phyloP scores from a whole-genome alignment of 2,113 vertebrate species.

The Xenopus laevis region DNA sequence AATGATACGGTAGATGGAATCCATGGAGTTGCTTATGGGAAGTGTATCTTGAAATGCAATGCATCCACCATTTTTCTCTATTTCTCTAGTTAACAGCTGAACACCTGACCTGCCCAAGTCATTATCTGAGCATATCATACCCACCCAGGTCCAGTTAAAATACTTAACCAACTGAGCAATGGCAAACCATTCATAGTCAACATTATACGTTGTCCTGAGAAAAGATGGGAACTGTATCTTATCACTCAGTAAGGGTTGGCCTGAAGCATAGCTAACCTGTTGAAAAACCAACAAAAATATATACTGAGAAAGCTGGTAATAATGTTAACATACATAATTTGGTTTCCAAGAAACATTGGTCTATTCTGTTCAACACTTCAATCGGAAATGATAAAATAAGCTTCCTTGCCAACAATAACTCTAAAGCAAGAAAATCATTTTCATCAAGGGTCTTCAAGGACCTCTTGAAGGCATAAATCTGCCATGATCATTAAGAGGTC shows the following conservation, averaged over 20 bases:
- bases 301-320: too few relatives aligned
- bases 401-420: too few relatives aligned
- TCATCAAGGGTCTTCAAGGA: too few relatives aligned
- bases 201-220: conserved; percentile 22
- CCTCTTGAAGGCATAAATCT: too few relatives aligned
- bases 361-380: too few relatives aligned
- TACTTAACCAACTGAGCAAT: conserved; percentile 8
- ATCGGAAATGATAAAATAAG: too few relatives aligned
- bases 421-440: too few relatives aligned
- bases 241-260: conserved; percentile 17
- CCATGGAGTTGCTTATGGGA: conserved; percentile 18
- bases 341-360: too few relatives aligned
- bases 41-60: conserved; percentile 27
- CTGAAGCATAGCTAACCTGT: conserved; percentile 29
- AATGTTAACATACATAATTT: too few relatives aligned
- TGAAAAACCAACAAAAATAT: neutral
- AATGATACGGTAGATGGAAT: conserved; percentile 11
- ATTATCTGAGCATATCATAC: conserved; percentile 21
- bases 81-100: conserved; percentile 9
- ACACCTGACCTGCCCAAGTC: conserved; percentile 24
- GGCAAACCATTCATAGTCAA: conserved; percentile 22
- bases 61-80: conserved; percentile 22
- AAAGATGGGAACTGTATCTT: conserved; percentile 36
- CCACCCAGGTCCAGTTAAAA: conserved; percentile 39
- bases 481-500: too few relatives aligned